Evolutionary conservation across 2,797 vertebrate genomes (phyloP), one percentile per base, ranked within the genome.

Genomic region (Capromys pilorides): DNA sequence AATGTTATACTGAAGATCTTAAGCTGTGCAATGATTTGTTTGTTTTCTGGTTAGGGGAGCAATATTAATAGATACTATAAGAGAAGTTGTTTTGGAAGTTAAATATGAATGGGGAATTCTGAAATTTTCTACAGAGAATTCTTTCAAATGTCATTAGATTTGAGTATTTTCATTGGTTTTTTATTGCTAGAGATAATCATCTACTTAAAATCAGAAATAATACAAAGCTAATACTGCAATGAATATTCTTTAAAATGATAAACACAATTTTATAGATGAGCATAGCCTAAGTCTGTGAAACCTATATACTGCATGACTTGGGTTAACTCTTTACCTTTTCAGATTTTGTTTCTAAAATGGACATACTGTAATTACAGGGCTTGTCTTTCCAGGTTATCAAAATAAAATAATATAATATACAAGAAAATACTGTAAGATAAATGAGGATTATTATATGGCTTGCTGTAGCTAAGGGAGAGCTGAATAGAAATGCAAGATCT

Each of bases 301-400:
- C 16, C 51, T 61, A 81, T 10, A 45, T 83, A 14, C 19, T 88
- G 5, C 49, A 6, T 93, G 45, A 59, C 26, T 92, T 82, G 78
- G 45, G 62, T 49, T 80, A 66, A 77, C 16, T 62, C 11, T 78
- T 41, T 82, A 78, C 13, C 54, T 14, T 75, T 81, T 57, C 39
- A 85, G 9, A 59, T 22, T 91, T 33, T 67, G 26, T 54, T 92
- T 93, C 36, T 93, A 64, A 92, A 87, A 36, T 88, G n/a, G 16
- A 39, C 8, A 45, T 39, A 31, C 24, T 86, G 49, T 6, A 59
- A 2, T 85, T 79, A 78, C n/a, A 82, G 1, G 54, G 16, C 36
- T 90, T 2, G 49, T 14, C 66, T 92, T 84, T 78, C 2, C 80
- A 24, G 8, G 5, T 79, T 90, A 84, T 91, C 13, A n/a, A 93